phyloP scores from a whole-genome alignment of 2,113 vertebrate genomes.

The Mormyrus iriodes region DNA sequence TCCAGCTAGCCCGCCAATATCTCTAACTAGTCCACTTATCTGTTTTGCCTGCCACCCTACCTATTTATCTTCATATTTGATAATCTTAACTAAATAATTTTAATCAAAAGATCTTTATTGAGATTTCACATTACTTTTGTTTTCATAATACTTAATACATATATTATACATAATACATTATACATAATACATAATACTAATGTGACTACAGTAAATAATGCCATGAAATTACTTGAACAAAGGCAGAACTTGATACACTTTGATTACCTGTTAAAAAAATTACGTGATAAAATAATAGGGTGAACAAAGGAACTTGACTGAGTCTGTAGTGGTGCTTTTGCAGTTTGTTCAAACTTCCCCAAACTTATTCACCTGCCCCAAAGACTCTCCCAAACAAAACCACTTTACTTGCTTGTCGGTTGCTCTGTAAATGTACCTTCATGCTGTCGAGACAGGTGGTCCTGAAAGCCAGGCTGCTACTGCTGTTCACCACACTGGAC shows the following conservation, averaged over 20 bases:
- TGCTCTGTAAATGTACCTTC: conserved; percentile 46
- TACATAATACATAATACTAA: no score
- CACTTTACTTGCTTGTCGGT: not conserved
- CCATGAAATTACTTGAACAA: not conserved
- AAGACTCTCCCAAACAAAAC: not conserved
- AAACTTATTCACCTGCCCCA: not conserved
- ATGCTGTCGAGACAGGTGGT: conserved; percentile 53
- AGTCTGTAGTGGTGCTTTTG: not conserved
- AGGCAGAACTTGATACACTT: not conserved
- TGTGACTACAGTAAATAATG: no score
- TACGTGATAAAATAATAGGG: not conserved
- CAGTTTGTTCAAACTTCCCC: not conserved
- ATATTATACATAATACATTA: no score
- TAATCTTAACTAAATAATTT: no score
- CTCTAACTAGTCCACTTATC: no score
- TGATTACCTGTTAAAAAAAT: not conserved
- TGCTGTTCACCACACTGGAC: conserved; percentile 54
- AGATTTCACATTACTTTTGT: no score
- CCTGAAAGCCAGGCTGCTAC: conserved; percentile 58
- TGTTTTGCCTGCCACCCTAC: no score
- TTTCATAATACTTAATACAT: no score
- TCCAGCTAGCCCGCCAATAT: no score
- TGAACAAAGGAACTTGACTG: not conserved
- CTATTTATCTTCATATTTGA: no score
- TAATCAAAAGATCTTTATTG: no score